These are phyloP conservation scores for Bucco capensis DNA, from an alignment of 2,113 vertebrate species.

Conservation along the genomic window DNA sequence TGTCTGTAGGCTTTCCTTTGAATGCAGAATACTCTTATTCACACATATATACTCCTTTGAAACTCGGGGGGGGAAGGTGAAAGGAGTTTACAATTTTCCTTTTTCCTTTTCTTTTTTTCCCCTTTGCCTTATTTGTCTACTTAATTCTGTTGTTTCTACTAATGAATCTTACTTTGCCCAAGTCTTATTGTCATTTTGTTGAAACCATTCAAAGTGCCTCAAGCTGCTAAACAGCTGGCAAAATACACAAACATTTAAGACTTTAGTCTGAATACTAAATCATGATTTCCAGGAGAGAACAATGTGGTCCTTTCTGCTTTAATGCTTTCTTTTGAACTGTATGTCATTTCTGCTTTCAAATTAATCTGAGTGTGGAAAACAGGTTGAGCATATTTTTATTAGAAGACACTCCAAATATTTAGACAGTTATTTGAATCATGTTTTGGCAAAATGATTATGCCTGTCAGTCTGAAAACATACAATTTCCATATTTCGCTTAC, in stretches of 20 bases:
- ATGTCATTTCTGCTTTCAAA: constrained; percentile 72
- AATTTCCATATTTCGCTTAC: constrained; percentile 72
- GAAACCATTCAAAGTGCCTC: constrained; percentile 70
- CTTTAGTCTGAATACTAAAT: constrained; percentile 71
- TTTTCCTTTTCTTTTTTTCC: rapidly evolving
- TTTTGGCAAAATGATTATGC: constrained; percentile 75
- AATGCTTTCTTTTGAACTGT: constrained; percentile 74
- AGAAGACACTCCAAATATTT: constrained; percentile 76
- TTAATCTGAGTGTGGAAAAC: constrained; percentile 71
- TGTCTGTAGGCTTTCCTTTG: background rate
- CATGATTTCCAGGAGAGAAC: constrained; percentile 67
- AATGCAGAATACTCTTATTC: background rate
- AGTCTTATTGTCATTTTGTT: constrained; percentile 64
- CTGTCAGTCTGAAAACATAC: constrained; percentile 74
- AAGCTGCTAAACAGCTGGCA: constrained; percentile 67
- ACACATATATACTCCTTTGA: background rate
- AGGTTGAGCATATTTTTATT: constrained; percentile 67
- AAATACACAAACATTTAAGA: constrained; percentile 69
- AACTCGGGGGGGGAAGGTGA: background rate
- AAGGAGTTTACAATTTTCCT: background rate
- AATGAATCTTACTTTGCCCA: constrained; percentile 40
- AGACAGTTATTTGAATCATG: constrained; percentile 74
- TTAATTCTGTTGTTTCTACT: background rate
- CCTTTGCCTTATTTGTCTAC: background rate
- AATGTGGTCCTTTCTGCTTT: constrained; percentile 69